A percentile compares a stretch with the other conserved stretches of the same genome.
These are phyloP conservation scores for Halictus rubicundus DNA, from an alignment of 1,140 invertebrate species.

Conservation along the genomic window DNA sequence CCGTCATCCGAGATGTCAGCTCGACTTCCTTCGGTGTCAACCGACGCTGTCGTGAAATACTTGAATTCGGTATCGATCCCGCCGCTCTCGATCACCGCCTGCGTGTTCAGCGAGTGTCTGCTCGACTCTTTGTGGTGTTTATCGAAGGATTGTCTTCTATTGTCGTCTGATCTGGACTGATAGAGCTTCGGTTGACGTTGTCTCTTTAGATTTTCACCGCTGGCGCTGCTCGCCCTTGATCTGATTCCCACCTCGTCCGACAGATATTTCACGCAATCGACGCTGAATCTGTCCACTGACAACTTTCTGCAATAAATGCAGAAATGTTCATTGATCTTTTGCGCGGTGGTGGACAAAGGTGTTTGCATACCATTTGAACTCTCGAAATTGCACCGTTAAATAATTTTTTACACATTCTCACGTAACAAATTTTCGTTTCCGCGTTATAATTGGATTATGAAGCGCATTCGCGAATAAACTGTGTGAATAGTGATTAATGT, in stretches of 20 bases:
- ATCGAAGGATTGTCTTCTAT: constrained; percentile 75
- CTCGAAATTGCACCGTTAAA: too few relatives aligned
- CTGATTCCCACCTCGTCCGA: constrained; percentile 70
- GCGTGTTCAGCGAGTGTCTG: constrained; percentile 74
- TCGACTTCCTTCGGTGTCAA: constrained; percentile 71
- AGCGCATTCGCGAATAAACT: too few relatives aligned
- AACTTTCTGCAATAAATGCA: constrained; percentile 63
- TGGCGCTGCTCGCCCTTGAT: constrained; percentile 72
- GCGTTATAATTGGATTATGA: too few relatives aligned
- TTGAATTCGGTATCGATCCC: constrained; percentile 72
- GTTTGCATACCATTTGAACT: too few relatives aligned
- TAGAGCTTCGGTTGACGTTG: constrained; percentile 72
- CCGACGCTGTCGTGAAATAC: constrained; percentile 71
- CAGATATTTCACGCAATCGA: constrained; percentile 70
- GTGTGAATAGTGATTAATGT: too few relatives aligned
- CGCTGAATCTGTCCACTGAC: constrained; percentile 72
- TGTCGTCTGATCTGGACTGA: constrained; percentile 77
- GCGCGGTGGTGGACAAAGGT: too few relatives aligned
- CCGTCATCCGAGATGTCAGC: constrained; percentile 70
- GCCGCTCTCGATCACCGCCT: constrained; percentile 63
- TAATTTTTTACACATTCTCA: too few relatives aligned
- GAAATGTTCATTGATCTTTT: not conserved
- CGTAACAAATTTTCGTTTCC: too few relatives aligned
- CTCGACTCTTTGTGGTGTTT: constrained; percentile 72
- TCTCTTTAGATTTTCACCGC: constrained; percentile 70